These are phyloP conservation scores for Plagiodera versicolora DNA, from an alignment of 2,888 invertebrate genomes.

Conservation along the genomic window DNA sequence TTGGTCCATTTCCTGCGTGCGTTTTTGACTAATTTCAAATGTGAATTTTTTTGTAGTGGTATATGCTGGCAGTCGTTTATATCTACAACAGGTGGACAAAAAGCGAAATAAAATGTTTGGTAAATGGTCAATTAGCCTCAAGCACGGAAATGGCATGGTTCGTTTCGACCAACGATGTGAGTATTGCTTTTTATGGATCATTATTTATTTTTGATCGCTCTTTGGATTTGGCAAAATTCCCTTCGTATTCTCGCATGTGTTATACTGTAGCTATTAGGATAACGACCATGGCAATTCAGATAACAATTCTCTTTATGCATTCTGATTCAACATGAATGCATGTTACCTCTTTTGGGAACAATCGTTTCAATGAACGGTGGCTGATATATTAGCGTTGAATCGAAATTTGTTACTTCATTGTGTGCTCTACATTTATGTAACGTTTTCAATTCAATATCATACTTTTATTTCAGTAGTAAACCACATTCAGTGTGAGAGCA, in stretches of 20 bases:
- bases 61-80: constrained; percentile 98
- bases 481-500: no score
- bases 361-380: no score
- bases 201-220: constrained; percentile 3
- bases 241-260: not conserved
- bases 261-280: not conserved
- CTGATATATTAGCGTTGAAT: no score
- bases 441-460: no score
- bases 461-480: no score
- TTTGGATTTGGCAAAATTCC: not conserved
- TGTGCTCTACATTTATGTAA: no score
- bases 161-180: constrained; percentile 96
- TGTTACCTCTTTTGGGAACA: no score
- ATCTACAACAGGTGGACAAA: constrained; percentile 99
- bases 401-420: no score
- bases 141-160: constrained; percentile 99
- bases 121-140: constrained; percentile 97
- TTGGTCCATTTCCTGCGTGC: no score
- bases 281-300: not conserved
- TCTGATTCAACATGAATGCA: no score
- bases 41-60: constrained; percentile 73
- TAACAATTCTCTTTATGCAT: constrained; percentile 5
- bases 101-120: constrained; percentile 98
- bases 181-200: constrained; percentile 50
- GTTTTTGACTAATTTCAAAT: constrained; percentile 5